phyloP scores from a whole-genome alignment of 2,113 vertebrate species.

The Equus quagga region DNA sequence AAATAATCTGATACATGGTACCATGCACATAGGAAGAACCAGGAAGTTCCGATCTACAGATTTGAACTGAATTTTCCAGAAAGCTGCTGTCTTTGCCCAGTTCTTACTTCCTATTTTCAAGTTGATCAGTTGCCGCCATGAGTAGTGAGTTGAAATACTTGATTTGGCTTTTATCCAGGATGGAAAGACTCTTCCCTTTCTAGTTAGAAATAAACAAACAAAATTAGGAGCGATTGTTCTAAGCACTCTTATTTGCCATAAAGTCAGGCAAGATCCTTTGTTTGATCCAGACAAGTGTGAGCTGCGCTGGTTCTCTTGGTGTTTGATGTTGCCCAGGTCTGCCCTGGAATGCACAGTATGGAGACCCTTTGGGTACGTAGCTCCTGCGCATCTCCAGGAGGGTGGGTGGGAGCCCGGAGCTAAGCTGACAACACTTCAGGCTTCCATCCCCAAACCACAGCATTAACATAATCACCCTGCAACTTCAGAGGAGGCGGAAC shows the following conservation, averaged over 20 bases:
- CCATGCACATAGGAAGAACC: background rate
- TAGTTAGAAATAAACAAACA: constrained; percentile 19
- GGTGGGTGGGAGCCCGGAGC: background rate
- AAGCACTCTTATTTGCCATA: background rate
- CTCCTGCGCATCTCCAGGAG: background rate
- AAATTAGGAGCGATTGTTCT: background rate
- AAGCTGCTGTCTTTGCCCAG: background rate
- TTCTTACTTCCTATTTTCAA: background rate
- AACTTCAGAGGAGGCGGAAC: background rate
- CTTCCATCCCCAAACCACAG: background rate
- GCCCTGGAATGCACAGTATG: rapidly evolving
- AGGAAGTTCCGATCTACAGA: background rate
- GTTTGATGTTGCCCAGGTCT: background rate
- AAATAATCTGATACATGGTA: background rate
- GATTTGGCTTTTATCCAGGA: background rate
- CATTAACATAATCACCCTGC: background rate
- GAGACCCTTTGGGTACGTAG: too few relatives aligned
- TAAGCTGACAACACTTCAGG: too few relatives aligned
- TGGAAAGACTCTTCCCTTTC: background rate
- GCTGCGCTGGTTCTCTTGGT: background rate
- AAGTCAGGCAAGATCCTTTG: background rate
- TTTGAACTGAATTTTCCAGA: background rate
- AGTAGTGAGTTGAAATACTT: background rate
- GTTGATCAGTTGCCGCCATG: background rate
- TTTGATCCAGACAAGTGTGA: background rate